Evolutionary conservation across 2,888 invertebrate genomes (phyloP), one percentile per base, ranked within the genome.

Genomic region (Microplitis deprimator): DNA sequence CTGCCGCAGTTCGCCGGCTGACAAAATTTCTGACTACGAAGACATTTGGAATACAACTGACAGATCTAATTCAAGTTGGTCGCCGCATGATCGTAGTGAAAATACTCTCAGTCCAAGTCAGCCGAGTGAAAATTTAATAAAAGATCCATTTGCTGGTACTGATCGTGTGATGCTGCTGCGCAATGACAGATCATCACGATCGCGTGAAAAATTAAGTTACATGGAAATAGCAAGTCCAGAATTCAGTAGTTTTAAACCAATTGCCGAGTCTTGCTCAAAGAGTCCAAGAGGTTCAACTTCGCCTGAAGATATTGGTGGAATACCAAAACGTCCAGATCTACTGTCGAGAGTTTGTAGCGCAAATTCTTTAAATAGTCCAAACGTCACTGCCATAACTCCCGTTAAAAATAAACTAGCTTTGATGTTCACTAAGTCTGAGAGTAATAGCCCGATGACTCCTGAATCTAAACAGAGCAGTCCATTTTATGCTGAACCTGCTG

Each of bases 21-120:
- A 98, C 88, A 97, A 97, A 91, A 94, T 96, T 68, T 97, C 97
- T 84, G 98, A 98, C 90, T 98, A 98, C 87, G 98, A 98, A 91
- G 98, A 98, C 88, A 94, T 98, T 83, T 98, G 98, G 97, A 89
- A 89, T 74, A 87, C 89, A 10, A 89, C 89, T n/a, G 89, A 89
- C 41, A 88, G 88, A 65, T 89, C 89, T 67, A 89, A 88, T 75
- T 87, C 85, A 29, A 88, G 87, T 10, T 89, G 89, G 88, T 88
- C 87, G 13, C 87, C 88, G 7, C 87, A 87, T 75, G 88, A 88
- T 5, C 79, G 81, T 38, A 84, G 82, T 71, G 87, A 85, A 1
- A 73, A 73, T 39, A 73, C 75, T n/a, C 29, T 77, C 13, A 86
- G 80, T 68, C 75, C 81, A 7, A 29, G 61, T 6, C 80, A 81